Base-by-base conservation (phyloP, 2,888 invertebrate genomes). In the Dynastes tityus region DNA sequence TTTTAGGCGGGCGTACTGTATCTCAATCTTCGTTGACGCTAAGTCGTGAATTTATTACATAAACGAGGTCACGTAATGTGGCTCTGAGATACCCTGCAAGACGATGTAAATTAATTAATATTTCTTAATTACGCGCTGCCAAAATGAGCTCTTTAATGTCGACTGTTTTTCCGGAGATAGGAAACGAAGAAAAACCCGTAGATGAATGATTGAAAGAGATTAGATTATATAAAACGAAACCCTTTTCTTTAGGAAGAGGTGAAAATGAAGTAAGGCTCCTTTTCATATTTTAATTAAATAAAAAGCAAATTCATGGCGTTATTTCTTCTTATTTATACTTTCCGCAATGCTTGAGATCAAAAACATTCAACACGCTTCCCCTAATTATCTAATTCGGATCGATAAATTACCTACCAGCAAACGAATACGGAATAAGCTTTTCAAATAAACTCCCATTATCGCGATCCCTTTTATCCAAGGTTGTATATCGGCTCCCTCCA, bases 21-120 rank as follows among this genome's bases (percentile, higher is more conserved):
- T 63, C 32, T 32, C 63, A 32, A 63, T 63, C 63, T 63, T 63
- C 27, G 63, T 22, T 32, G 63, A 32, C 63, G 32, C 27, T 32
- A 63, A 63, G 63, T 63, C 32, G 63, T 32, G 63, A 63, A 63
- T 63, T 63, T 63, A 63, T 63, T 63, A 63, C 13, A 27, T 32
- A 32, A 32, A 32, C 29, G 13, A 29, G 32, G 13, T 13, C 13
- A 9, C 29, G 22, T 58, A n/a, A n/a, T 58, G 13, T 8, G 27
- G 32, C 63, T 32, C 32, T 13, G 63, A 63, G 32, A 13, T 29
- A 58, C 55, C 45, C 9, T 8, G 11, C 45, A 13, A 63, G 4
- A 8, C 63, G 8, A 63, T 29, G 63, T 63, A 32, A 22, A 63
- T 63, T 63, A 63, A 63, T 63, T 63, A 63, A 63, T 63, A 63